These are phyloP conservation scores for Andinoacara biseriatus DNA, from an alignment of 2,113 vertebrate genomes.

Conservation along the genomic window DNA sequence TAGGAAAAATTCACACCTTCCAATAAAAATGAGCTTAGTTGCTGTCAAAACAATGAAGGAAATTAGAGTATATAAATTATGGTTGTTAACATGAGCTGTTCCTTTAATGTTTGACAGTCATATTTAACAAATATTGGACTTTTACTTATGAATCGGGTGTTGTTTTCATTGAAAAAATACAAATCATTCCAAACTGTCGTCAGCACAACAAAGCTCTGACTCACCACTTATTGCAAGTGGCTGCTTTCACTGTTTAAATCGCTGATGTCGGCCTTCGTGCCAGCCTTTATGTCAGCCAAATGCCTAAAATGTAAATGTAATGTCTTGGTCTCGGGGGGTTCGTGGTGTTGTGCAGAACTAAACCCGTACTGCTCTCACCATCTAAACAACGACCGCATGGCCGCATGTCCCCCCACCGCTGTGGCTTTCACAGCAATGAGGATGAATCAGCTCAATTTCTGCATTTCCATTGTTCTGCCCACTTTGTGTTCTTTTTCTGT, in stretches of 20 bases:
- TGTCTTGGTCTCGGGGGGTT: constrained; percentile 29
- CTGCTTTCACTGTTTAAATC: not conserved
- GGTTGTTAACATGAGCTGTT: not conserved
- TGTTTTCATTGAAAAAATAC: not conserved
- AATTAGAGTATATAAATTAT: constrained; percentile 37
- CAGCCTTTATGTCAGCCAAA: constrained; percentile 2
- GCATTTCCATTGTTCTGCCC: constrained; percentile 51
- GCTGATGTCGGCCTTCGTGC: not conserved
- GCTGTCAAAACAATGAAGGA: constrained; percentile 53
- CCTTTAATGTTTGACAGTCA: not conserved
- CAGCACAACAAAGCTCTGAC: not conserved
- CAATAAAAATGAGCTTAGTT: constrained; percentile 49
- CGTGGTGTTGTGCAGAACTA: constrained; percentile 37
- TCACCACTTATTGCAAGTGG: not conserved
- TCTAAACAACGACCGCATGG: constrained; percentile 43
- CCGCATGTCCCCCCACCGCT: constrained; percentile 9
- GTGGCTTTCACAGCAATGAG: constrained; percentile 40
- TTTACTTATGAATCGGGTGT: not conserved
- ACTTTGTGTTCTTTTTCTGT: constrained; percentile 21
- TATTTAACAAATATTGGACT: not conserved
- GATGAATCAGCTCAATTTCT: constrained; percentile 34
- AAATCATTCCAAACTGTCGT: constrained; percentile 6
- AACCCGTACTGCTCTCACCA: constrained; percentile 6
- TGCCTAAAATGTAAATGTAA: constrained; percentile 15
- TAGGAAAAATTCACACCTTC: constrained; percentile 59